These are phyloP conservation scores for Euzetes globulus DNA, from an alignment of 2,888 invertebrate species.

Conservation along the genomic window DNA sequence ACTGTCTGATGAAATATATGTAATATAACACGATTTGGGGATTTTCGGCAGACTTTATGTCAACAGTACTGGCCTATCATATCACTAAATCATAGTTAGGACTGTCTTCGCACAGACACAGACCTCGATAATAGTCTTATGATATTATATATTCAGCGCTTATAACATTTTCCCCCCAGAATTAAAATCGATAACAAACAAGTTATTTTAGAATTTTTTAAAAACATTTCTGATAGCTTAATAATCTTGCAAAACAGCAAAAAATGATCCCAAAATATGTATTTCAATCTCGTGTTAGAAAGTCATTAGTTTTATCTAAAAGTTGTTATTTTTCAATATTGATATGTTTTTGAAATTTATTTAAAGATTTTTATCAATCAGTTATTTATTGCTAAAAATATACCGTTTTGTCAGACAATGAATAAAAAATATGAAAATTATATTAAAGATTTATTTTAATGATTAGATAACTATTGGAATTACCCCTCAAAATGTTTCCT, in stretches of 20 bases:
- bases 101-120: background rate
- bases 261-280: no score
- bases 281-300: no score
- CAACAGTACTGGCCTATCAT: background rate
- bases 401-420: background rate
- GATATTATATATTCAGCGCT: no score
- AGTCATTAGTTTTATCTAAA: no score
- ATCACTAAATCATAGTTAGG: background rate
- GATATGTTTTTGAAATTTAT: background rate
- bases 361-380: background rate
- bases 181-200: no score
- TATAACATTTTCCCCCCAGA: no score
- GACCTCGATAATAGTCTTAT: background rate
- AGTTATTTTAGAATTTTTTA: no score
- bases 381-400: background rate
- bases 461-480: slow-evolving; percentile 5
- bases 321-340: no score
- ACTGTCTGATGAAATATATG: background rate
- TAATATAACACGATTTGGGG: slow-evolving; percentile 7
- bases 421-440: no score
- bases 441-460: no score
- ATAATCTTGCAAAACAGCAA: no score
- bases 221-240: no score
- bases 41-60: slow-evolving; percentile 3
- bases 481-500: background rate